Base-by-base conservation (phyloP, 2,888 invertebrate genomes). In the Ceriagrion tenellum region DNA sequence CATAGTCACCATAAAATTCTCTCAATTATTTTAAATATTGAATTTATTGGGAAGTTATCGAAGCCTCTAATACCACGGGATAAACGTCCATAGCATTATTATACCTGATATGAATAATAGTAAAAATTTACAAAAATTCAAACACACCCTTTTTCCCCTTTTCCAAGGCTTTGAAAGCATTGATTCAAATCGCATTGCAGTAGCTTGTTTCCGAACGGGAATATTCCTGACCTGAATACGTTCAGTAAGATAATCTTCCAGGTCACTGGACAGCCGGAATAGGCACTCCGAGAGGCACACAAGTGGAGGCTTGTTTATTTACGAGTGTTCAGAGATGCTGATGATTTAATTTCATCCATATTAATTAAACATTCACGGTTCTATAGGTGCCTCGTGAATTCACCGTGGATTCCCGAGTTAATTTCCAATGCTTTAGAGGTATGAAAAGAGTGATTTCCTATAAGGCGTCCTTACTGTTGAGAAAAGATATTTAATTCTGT, bases 181-280 rank as follows among this genome's bases (percentile, higher is more conserved):
- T 26, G 69, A n/a, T 69, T 69, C 20, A 20, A 4, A 69, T n/a
- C n/a, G n/a, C n/a, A n/a, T 69, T 69, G n/a, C n/a, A 69, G n/a
- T n/a, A 23, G n/a, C n/a, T 12, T n/a, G n/a, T n/a, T 69, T 8
- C 12, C 69, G n/a, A 69, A 69, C n/a, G 69, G n/a, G 69, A 69
- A n/a, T 69, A 69, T 69, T 69, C n/a, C 69, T 69, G 69, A 69
- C 69, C 69, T 69, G 69, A 69, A 69, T 69, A 69, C n/a, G 69
- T 10, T 69, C 69, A n/a, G 69, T 13, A 69, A n/a, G 69, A 69
- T 69, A 12, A 69, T 69, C 10, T 69, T 69, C n/a, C 69, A n/a
- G 69, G 69, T 69, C 69, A 69, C 69, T 23, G n/a, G n/a, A 4
- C n/a, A 69, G n/a, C 10, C n/a, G 69, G 69, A n/a, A 69, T n/a